Percentiles rank a stretch among this genome's conserved stretches.
Conservation (phyloP, 2,113 vertebrate species). For the Peucedramus taeniatus region DNA sequence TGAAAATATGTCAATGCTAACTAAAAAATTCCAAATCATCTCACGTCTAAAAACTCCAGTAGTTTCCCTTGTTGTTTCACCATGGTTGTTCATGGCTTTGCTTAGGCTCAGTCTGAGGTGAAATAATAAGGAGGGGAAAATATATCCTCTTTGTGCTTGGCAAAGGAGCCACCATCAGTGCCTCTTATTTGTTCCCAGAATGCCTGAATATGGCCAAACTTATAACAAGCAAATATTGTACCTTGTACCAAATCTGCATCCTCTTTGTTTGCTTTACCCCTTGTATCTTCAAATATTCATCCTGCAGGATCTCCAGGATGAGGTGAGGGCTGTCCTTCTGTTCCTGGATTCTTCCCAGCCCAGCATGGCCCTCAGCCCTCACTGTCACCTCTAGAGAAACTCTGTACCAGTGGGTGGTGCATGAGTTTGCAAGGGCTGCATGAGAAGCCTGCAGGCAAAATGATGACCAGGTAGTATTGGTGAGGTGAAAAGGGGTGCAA, state of each 20-base stretch:
- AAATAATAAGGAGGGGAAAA: neutral
- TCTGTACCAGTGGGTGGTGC: rapidly evolving
- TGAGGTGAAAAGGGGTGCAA: neutral
- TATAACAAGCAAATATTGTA: neutral
- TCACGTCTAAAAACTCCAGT: neutral
- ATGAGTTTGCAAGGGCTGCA: neutral
- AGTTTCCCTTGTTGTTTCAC: neutral
- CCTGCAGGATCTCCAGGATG: neutral
- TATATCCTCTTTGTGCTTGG: neutral
- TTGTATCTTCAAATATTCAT: neutral
- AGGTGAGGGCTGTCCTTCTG: neutral
- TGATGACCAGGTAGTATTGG: neutral
- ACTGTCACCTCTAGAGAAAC: neutral
- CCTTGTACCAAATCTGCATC: neutral
- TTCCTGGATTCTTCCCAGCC: neutral
- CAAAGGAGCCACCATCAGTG: neutral
- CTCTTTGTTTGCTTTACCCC: neutral
- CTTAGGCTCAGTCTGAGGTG: neutral
- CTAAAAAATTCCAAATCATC: neutral
- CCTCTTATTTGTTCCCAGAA: neutral
- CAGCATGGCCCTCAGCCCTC: neutral
- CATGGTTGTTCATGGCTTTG: neutral
- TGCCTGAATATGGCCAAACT: neutral
- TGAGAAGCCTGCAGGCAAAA: neutral
- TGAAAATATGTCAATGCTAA: neutral